A percentile compares a stretch with the other conserved stretches of the same genome.
Conservation (phyloP, 2,113 vertebrate genomes). For the Callorhinus ursinus region DNA sequence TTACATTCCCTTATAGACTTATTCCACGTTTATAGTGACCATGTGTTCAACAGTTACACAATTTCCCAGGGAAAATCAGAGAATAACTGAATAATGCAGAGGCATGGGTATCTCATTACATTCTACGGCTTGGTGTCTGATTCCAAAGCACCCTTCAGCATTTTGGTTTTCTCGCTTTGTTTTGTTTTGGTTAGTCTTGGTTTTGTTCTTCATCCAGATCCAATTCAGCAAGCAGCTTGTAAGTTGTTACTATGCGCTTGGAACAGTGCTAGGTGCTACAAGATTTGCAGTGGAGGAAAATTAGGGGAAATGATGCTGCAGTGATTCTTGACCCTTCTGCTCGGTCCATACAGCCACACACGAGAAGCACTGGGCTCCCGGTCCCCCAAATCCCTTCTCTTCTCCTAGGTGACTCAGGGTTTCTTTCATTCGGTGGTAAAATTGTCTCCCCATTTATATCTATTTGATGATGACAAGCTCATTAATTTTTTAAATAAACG, state of each 20-base stretch:
- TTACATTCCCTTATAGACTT: neutral
- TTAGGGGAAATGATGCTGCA: neutral
- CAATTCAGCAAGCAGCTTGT: neutral
- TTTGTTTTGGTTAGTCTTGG: neutral
- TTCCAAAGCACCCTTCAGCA: neutral
- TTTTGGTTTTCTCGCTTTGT: neutral
- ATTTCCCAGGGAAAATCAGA: neutral
- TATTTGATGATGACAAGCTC: neutral
- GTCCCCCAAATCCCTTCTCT: neutral
- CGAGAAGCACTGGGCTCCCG: neutral
- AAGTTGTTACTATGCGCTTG: neutral
- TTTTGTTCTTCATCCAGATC: neutral
- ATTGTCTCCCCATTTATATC: neutral
- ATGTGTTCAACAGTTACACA: neutral
- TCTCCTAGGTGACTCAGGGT: neutral
- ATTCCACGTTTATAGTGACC: neutral
- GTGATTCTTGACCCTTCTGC: neutral
- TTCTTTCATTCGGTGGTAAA: neutral
- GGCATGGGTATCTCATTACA: neutral
- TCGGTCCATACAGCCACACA: too few species aligned
- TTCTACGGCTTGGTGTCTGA: neutral
- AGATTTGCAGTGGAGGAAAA: neutral
- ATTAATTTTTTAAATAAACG: constrained; percentile 35
- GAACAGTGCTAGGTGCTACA: neutral
- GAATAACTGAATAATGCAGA: neutral